Evolutionary conservation across 2,113 vertebrate species (phyloP), one percentile per base, ranked within the genome.

Genomic region (Ptychochromis oligacanthus): DNA sequence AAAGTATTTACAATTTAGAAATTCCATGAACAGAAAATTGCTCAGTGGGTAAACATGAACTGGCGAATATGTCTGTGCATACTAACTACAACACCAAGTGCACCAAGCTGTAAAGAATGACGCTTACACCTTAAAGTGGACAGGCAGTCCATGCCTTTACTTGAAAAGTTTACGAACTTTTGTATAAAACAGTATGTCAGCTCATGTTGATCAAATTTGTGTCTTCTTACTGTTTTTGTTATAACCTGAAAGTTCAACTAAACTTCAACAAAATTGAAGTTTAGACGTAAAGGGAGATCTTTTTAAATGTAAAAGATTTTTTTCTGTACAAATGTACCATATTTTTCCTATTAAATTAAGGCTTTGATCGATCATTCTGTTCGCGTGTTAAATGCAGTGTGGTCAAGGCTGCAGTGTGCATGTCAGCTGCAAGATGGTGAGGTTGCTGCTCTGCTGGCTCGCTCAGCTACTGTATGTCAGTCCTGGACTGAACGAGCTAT

Each of bases 341-440:
- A 26, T 20, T 49, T 20, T 49, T 49, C 46, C 5, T 49, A 17
- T 3, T 46, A 18, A 52, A 52, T 52, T 7, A 18, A 52, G 49
- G 15, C 17, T 52, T 18, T 52, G 18, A 52, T 18, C 6, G 7
- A 15, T 18, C 17, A 2, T 17, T 49, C 14, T 49, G 46, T 49
- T 7, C 18, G 17, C 7, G 15, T 52, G 6, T 1, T 20, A 31
- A 72, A 72, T 38, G 13, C 54, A 36, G 65, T 67, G 64, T 15
- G 55, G 61, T n/a, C 14, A 8, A 52, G 4, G 9, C 38, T 49
- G 28, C 57, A 46, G 11, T 74, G 26, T 78, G 46, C 12, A 0
- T n/a, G 72, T 61, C 77, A 84, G 85, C 67, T 88, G 81, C 62
- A 67, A n/a, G 65, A 83, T 56, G 70, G 38, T 14, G 43, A 46